phyloP scores from a whole-genome alignment of 2,113 vertebrate species.

The Penelope pileata region DNA sequence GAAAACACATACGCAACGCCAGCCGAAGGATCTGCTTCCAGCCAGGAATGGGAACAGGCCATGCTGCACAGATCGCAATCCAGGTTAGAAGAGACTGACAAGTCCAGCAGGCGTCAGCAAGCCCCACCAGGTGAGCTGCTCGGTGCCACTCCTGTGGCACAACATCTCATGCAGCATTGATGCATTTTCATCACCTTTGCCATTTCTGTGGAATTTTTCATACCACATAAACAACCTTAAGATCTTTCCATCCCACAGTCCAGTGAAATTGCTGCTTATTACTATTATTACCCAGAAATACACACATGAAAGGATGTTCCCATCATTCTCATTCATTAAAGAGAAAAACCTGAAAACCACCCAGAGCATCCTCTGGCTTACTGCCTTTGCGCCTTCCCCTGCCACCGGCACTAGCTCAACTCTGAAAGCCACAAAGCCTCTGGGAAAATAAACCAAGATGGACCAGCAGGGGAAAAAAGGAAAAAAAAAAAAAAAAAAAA shows the following conservation, averaged over 20 bases:
- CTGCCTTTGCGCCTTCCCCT: not conserved
- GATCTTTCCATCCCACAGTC: not conserved
- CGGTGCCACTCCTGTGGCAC: too few relatives aligned
- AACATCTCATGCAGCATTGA: not conserved
- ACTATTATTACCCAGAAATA: not conserved
- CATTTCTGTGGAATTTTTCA: not conserved
- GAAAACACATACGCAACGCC: not conserved
- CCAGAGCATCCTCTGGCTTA: not conserved
- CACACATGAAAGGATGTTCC: not conserved
- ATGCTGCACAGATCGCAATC: not conserved
- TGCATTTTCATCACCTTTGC: not conserved
- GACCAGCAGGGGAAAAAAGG: too few relatives aligned
- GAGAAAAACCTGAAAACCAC: not conserved
- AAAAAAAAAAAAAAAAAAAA: too few relatives aligned
- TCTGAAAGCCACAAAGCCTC: not conserved
- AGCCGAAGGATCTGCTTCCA: not conserved
- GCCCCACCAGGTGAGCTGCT: not conserved
- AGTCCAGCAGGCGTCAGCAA: not conserved
- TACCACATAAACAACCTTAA: not conserved
- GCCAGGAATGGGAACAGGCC: not conserved
- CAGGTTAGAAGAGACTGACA: not conserved
- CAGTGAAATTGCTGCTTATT: not conserved
- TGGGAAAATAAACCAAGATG: not conserved
- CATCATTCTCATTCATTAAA: not conserved
- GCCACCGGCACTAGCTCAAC: not conserved